phyloP scores from a whole-genome alignment of 2,888 invertebrate genomes.

The Spicauda simplicius region DNA sequence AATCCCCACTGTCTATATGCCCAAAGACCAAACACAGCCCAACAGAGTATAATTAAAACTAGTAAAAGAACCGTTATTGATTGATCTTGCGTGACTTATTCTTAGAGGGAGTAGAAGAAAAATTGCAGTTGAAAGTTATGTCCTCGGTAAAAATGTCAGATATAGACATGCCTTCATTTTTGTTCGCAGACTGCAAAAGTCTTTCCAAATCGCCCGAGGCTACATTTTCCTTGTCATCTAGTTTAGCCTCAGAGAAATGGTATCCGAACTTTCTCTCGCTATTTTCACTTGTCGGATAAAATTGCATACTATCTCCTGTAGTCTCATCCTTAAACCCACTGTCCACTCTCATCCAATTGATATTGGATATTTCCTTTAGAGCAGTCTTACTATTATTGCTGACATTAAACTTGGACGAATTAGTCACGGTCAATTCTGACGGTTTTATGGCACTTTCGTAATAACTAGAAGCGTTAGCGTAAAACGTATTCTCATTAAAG shows the following conservation, averaged over 20 bases:
- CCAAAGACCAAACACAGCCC: background rate
- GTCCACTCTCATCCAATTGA: conserved; percentile 77
- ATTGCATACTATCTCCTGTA: conserved; percentile 69
- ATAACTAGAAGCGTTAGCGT: conserved; percentile 74
- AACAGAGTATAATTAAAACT: background rate
- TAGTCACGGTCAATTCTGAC: conserved; percentile 75
- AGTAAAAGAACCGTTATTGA: conserved; percentile 17
- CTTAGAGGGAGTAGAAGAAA: conserved; percentile 79
- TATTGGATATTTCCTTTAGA: conserved; percentile 75
- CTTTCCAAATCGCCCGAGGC: conserved; percentile 60
- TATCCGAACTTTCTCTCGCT: conserved; percentile 55
- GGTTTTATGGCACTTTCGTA: conserved; percentile 82
- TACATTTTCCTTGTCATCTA: conserved; percentile 69
- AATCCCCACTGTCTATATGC: background rate
- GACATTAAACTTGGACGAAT: conserved; percentile 54
- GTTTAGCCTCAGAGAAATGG: conserved; percentile 60
- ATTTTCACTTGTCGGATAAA: conserved; percentile 58
- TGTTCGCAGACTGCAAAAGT: conserved; percentile 58
- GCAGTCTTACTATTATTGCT: conserved; percentile 53
- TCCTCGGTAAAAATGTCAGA: conserved; percentile 77
- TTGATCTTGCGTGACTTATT: conserved; percentile 69
- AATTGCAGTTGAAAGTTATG: conserved; percentile 76
- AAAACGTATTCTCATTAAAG: conserved; percentile 76
- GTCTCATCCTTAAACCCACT: conserved; percentile 80
- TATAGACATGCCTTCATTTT: conserved; percentile 73